Evolutionary conservation across 2,113 vertebrate species (phyloP).

Genomic region (Datnioides undecimradiatus): DNA sequence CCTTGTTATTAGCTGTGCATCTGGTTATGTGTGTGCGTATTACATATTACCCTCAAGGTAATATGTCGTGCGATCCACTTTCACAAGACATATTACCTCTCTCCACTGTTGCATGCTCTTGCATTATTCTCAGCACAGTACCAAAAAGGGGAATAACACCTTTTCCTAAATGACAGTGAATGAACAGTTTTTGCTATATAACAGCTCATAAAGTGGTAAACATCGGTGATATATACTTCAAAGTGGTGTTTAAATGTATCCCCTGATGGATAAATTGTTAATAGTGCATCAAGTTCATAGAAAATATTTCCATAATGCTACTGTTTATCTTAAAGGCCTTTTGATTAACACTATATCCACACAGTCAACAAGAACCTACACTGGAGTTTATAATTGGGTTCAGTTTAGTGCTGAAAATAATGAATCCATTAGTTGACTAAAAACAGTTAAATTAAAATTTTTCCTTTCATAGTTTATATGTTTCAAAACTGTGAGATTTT

Average conservation of each 20-base stretch:
- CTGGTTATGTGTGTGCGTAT: too few relatives aligned
- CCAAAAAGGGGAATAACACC: neutral
- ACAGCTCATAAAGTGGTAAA: neutral
- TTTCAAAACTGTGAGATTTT: neutral
- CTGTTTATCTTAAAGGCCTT: neutral
- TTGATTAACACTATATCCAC: neutral
- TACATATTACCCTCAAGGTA: too few relatives aligned
- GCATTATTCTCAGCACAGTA: neutral
- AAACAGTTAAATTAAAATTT: too few relatives aligned
- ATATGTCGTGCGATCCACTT: too few relatives aligned
- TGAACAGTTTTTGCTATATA: neutral
- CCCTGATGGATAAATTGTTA: neutral
- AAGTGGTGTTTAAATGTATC: neutral
- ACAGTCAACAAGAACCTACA: neutral
- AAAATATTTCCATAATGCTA: neutral
- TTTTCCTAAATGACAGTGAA: neutral
- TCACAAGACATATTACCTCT: neutral
- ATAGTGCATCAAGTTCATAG: neutral
- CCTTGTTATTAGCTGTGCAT: too few relatives aligned
- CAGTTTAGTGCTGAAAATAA: neutral
- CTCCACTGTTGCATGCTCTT: neutral
- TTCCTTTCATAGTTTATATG: too few relatives aligned
- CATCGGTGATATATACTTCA: neutral
- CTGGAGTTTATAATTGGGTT: neutral
- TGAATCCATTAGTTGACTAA: too few relatives aligned